These are phyloP conservation scores for Henricia sp. DNA, from an alignment of 53 echinoderm and acorn worm species.

Conservation along the genomic window DNA sequence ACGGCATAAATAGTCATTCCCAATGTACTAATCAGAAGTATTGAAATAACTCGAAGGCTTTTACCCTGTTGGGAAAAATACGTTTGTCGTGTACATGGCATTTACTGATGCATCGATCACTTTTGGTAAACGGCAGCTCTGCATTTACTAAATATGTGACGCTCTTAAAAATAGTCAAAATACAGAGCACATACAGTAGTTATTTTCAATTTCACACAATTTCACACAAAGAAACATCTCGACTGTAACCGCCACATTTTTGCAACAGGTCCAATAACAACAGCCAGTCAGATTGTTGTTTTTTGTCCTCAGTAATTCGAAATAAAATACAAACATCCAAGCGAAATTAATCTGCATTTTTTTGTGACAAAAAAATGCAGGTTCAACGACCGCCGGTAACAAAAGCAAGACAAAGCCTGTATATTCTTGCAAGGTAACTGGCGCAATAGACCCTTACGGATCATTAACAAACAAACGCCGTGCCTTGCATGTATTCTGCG, in stretches of 20 bases:
- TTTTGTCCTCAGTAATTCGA: slow-evolving; percentile 1
- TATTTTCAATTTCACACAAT: neutral
- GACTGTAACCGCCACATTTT: neutral
- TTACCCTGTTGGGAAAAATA: too few species aligned
- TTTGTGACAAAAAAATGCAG: neutral
- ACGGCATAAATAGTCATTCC: too few species aligned
- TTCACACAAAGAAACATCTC: neutral
- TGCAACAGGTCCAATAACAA: slow-evolving; percentile 32
- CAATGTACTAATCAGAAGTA: too few species aligned
- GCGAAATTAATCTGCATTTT: slow-evolving; percentile 26
- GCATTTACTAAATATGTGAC: too few species aligned
- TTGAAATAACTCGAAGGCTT: too few species aligned
- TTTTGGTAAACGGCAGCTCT: too few species aligned
- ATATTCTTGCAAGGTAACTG: neutral
- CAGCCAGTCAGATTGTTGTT: neutral
- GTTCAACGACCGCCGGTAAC: slow-evolving; percentile 41
- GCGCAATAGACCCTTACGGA: slow-evolving; percentile 26
- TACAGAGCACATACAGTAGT: too few species aligned
- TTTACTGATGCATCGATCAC: too few species aligned
- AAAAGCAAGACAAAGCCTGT: slow-evolving; percentile 3
- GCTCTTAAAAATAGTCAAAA: too few species aligned
- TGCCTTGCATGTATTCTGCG: neutral
- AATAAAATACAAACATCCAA: slow-evolving; percentile 19
- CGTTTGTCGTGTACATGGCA: too few species aligned
- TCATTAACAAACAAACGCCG: slow-evolving; percentile 52